phyloP scores from a whole-genome alignment of 2,113 vertebrate species.

The Chroicocephalus ridibundus region DNA sequence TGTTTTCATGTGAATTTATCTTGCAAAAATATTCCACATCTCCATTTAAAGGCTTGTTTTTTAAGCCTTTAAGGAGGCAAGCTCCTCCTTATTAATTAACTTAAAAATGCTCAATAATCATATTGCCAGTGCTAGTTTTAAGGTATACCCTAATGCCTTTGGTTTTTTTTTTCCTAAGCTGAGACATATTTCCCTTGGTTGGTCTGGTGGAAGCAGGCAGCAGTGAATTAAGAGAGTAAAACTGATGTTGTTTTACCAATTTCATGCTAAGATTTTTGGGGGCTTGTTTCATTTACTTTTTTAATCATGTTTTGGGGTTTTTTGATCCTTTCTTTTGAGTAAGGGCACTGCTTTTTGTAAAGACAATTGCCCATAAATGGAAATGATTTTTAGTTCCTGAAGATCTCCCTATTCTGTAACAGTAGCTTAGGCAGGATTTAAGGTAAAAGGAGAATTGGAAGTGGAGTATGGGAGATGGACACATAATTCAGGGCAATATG shows the following conservation, averaged over 20 bases:
- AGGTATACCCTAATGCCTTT: not conserved
- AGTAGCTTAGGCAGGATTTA: not conserved
- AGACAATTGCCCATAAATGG: not conserved
- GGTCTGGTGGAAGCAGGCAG: not conserved
- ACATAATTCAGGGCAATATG: not conserved
- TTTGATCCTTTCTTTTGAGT: not conserved
- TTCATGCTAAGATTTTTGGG: not conserved
- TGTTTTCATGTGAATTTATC: not conserved
- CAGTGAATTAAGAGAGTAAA: not conserved
- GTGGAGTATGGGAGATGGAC: not conserved
- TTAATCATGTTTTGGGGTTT: not conserved
- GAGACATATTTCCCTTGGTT: not conserved
- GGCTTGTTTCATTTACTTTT: not conserved
- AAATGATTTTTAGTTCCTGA: not conserved
- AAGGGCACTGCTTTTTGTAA: not conserved
- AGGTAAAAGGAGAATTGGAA: not conserved
- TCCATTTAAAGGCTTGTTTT: not conserved
- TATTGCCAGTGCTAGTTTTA: not conserved
- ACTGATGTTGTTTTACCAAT: not conserved
- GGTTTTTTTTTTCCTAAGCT: not conserved
- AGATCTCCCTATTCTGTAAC: not conserved
- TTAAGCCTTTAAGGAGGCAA: not conserved
- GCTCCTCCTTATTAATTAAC: not conserved
- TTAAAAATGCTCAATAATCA: not conserved
- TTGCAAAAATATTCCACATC: not conserved